Percentiles rank a stretch among this genome's conserved stretches.
Evolutionary conservation across 2,797 vertebrate species (phyloP).

Genomic region (Coregonus sp.): DNA sequence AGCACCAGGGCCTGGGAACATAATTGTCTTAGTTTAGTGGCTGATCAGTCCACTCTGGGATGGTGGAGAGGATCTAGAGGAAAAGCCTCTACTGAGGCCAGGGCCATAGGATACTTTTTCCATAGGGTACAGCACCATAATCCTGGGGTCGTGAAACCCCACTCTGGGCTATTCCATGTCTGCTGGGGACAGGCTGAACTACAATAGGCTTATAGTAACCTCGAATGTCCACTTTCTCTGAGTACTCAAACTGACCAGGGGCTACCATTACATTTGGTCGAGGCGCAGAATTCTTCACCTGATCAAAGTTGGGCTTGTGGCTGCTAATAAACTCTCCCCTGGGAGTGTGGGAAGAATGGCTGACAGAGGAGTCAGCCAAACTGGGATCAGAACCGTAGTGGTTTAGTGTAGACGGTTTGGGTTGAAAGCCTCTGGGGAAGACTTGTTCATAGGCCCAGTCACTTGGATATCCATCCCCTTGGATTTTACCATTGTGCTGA

Average conservation of each 20-base stretch:
- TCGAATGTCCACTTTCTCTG: conserved; percentile 32
- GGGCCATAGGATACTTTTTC: not conserved
- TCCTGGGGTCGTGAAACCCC: conserved; percentile 23
- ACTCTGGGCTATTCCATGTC: conserved; percentile 39
- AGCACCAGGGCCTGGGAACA: not conserved
- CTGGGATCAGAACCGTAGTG: conserved; percentile 8
- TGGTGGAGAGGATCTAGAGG: conserved; percentile 16
- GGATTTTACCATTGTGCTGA: not conserved
- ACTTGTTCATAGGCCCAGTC: conserved; percentile 8
- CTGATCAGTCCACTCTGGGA: not conserved
- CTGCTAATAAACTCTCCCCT: conserved; percentile 24
- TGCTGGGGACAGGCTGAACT: conserved; percentile 50
- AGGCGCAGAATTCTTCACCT: conserved; percentile 49
- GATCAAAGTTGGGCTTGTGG: conserved; percentile 41
- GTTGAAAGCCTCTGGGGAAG: conserved; percentile 17
- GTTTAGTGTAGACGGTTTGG: not conserved
- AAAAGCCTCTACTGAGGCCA: not conserved
- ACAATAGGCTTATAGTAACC: conserved; percentile 43
- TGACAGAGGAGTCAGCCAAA: conserved; percentile 13
- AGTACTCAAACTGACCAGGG: conserved; percentile 37
- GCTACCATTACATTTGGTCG: conserved; percentile 20
- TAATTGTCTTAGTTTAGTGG: not conserved
- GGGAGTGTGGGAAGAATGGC: conserved; percentile 30
- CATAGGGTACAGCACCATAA: conserved; percentile 9
- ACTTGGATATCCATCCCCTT: not conserved